A percentile compares a stretch with the other conserved stretches of the same genome.
Evolutionary conservation across 2,888 invertebrate species (phyloP).

Genomic region (Cantharis flavilabris): DNA sequence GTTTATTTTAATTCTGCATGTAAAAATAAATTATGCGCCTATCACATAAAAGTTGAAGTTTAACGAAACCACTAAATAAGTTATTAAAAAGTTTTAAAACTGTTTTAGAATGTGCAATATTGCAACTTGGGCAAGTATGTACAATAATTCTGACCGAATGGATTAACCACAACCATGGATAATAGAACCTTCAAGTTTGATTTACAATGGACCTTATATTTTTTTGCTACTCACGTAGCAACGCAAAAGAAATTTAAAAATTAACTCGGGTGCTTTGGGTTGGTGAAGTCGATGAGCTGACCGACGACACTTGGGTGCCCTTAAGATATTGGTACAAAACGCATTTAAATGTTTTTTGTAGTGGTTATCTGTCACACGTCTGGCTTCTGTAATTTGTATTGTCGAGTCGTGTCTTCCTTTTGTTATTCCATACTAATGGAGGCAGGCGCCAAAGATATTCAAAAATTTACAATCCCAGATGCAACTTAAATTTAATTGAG

Average conservation of each 20-base stretch:
- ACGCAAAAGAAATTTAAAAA: not conserved
- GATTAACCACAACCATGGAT: not conserved
- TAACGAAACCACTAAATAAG: not conserved
- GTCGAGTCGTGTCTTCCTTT: slow-evolving; percentile 32
- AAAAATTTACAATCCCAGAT: not conserved
- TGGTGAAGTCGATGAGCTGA: slow-evolving; percentile 33
- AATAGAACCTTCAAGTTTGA: slow-evolving; percentile 3
- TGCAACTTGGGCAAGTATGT: not conserved
- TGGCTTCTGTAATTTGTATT: slow-evolving; percentile 35
- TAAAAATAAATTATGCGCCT: not conserved
- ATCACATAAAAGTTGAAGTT: not conserved
- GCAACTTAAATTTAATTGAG: not conserved
- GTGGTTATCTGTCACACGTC: slow-evolving; percentile 41
- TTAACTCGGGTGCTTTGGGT: slow-evolving; percentile 11
- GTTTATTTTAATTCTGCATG: not conserved
- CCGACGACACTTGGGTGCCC: slow-evolving; percentile 34
- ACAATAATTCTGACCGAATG: not conserved
- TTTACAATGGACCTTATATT: slow-evolving; percentile 6
- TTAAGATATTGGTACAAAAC: slow-evolving; percentile 44
- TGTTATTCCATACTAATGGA: not conserved
- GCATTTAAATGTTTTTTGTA: slow-evolving; percentile 39
- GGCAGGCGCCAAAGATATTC: not conserved
- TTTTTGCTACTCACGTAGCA: slow-evolving; percentile 2
- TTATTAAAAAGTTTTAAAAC: not conserved
- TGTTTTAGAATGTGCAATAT: not conserved